A percentile compares a stretch with the other conserved stretches of the same genome.
Conservation (phyloP, 2,888 invertebrate genomes). For the Subacronicta megacephala region DNA sequence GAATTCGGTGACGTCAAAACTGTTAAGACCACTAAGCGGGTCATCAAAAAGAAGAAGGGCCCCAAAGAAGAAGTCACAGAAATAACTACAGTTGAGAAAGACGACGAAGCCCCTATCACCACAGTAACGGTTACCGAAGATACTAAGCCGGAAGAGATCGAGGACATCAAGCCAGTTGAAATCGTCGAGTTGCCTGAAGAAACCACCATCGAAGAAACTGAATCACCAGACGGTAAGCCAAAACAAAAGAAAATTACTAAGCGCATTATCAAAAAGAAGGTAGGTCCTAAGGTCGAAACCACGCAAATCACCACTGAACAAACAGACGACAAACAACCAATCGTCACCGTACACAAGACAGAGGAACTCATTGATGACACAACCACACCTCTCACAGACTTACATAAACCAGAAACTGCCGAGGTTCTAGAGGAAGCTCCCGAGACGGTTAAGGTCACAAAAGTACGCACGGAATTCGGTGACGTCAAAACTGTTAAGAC, state of each 20-base stretch:
- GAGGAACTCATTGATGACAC: constrained; percentile 51
- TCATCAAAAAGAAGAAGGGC: constrained; percentile 16
- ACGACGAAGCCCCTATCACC: constrained; percentile 72
- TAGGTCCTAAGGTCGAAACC: constrained; percentile 61
- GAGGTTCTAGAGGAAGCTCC: constrained; percentile 19
- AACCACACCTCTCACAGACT: constrained; percentile 57
- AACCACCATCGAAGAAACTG: constrained; percentile 17
- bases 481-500: constrained; percentile 12
- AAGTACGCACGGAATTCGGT: constrained; percentile 17
- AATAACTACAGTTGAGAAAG: constrained; percentile 59
- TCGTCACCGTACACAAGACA: constrained; percentile 23
- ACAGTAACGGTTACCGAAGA: constrained; percentile 57
- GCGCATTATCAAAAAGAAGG: constrained; percentile 76
- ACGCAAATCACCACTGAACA: constrained; percentile 62
- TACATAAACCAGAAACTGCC: neutral
- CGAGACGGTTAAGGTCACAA: constrained; percentile 61
- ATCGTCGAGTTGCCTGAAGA: constrained; percentile 27
- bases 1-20: neutral
- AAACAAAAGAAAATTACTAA: constrained; percentile 69
- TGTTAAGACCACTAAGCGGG: constrained; percentile 3
- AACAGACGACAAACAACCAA: constrained; percentile 72
- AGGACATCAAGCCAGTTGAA: constrained; percentile 43
- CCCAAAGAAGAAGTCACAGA: constrained; percentile 24
- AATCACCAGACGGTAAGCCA: constrained; percentile 60
- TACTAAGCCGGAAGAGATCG: constrained; percentile 57